Evolutionary conservation across 2,888 invertebrate species (phyloP), one percentile per base, ranked within the genome.

Genomic region (Limenitis camilla): DNA sequence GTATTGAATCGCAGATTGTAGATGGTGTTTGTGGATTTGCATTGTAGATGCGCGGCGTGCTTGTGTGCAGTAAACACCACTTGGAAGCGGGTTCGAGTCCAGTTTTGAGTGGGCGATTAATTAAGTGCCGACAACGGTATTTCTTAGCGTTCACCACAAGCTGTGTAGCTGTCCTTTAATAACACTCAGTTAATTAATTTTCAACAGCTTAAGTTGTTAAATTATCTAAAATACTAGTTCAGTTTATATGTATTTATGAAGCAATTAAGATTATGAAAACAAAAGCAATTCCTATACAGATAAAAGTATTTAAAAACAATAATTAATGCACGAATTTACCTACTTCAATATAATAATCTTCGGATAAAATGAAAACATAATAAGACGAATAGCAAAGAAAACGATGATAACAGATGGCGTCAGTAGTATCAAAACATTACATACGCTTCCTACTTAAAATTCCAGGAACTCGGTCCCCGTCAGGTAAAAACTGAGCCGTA

Each of bases 31-130:
- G 69, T 29, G 69, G 72, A 82, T 84, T 83, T 82, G 83, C 84
- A 82, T 81, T 80, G 78, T 82, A 80, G 79, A 81, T 82, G 78
- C 77, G 76, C 69, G 66, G 69, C 69, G 65, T 78, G 76, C 38
- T 73, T 72, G 66, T 68, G 68, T 75, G 71, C 72, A 70, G 69
- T 72, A 72, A 72, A 74, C 74, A 74, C 55, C 61, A 61, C 59
- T 65, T 63, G 36, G 66, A 66, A 77, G 76, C 78, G 68, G 72
- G 82, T 81, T 80, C 75, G 70, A 66, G 63, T 71, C 68, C 67
- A 53, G 58, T 51, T 60, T 58, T 58, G 74, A 75, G 80, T 79
- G 78, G 81, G 81, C 77, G 78, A 74, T 71, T 78, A 78, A 82
- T 86, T 83, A 83, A 83, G 58, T 69, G 65, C 76, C 78, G 78